These are phyloP conservation scores for Zalophus californianus DNA, from an alignment of 2,797 vertebrate genomes.

Conservation along the genomic window DNA sequence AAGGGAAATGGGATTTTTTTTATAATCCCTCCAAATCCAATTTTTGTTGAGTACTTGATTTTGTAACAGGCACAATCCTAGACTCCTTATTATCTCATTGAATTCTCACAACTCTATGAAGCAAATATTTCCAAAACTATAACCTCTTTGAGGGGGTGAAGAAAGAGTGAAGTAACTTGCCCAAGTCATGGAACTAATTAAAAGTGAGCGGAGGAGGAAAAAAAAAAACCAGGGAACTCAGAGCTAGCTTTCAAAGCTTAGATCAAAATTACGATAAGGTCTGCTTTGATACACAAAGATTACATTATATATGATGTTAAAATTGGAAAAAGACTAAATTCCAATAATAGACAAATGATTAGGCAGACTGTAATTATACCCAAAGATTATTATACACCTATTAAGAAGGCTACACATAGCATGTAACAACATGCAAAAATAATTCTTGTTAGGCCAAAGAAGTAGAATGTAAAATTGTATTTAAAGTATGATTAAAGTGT, in stretches of 20 bases:
- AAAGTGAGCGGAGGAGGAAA: background rate
- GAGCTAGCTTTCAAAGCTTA: slow-evolving; percentile 36
- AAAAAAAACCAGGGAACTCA: slow-evolving; percentile 35
- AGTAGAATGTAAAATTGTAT: slow-evolving; percentile 57
- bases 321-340: slow-evolving; percentile 50
- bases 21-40: slow-evolving; percentile 12
- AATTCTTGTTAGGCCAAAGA: slow-evolving; percentile 45
- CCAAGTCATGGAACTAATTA: slow-evolving; percentile 4
- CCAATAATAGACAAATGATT: slow-evolving; percentile 50
- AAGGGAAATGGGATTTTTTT: slow-evolving; percentile 12
- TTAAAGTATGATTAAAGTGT: slow-evolving; percentile 29
- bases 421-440: slow-evolving; percentile 30
- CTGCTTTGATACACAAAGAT: slow-evolving; percentile 47
- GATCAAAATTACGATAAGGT: background rate
- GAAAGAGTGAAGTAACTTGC: slow-evolving; percentile 39
- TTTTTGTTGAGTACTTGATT: slow-evolving; percentile 49
- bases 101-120: slow-evolving; percentile 14
- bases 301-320: background rate
- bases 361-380: slow-evolving; percentile 50
- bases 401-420: slow-evolving; percentile 7
- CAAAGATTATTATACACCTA: slow-evolving; percentile 48
- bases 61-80: background rate
- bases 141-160: background rate
- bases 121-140: slow-evolving; percentile 48
- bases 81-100: background rate